Evolutionary conservation across 2,797 vertebrate species (phyloP), one percentile per base, ranked within the genome.

Genomic region (Erpetoichthys calabaricus): DNA sequence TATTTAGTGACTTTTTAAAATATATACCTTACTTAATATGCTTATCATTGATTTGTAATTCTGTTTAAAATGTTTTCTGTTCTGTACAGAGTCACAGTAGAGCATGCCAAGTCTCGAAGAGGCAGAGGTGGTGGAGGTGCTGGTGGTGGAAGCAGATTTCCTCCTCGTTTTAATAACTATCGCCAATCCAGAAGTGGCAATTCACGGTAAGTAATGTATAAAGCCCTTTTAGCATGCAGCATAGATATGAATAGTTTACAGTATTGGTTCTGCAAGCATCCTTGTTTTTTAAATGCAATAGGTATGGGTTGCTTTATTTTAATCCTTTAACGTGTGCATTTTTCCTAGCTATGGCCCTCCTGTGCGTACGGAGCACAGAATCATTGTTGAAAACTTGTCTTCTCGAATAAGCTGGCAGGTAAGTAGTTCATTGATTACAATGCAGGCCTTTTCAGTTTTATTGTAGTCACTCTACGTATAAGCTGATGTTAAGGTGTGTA

Each of bases 331-430:
- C 25, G 25, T 25, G 25, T 25, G 25, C 25, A 25, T 25, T 4
- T 51, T 56, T 7, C 47, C 7, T 71, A 86, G 91, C 59, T 94
- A 93, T 66, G 91, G 91, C 55, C 91, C 91, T 51, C 91, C 91
- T 59, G 84, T 93, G 70, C 83, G 92, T 42, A 93, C 91, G 1
- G 91, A 95, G 62, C 87, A 95, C 76, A 86, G 91, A 58, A 86
- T 94, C 65, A 84, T 95, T 65, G 92, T 95, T 53, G 90, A 95
- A 75, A 94, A 95, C 70, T 86, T 95, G 42, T 95, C 92, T 1
- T 92, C 92, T 3, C 86, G 91, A 42, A 89, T 94, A 59, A 94
- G 91, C 75, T 94, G 91, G 92, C 92, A 95, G 90, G 91, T 95
- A 85, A 84, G 88, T 68, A 64, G 59, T 25, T 25, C 25, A 25